Percentiles rank a stretch among this genome's conserved stretches.
Conservation (phyloP, 2,113 vertebrate species). For the Piaya cayana region DNA sequence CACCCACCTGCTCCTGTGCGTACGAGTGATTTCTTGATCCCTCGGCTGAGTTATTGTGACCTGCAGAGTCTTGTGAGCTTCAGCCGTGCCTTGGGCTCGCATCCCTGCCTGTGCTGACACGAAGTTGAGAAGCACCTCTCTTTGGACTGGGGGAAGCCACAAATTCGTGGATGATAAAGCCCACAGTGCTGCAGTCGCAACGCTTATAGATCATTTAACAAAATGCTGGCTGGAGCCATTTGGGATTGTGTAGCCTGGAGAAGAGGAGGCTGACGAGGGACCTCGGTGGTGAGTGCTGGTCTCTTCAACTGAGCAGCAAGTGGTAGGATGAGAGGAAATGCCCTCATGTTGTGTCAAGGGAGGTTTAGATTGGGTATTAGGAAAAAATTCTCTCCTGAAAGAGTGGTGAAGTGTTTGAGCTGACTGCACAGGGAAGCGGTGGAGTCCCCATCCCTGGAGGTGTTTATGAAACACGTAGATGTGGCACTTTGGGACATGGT, state of each 20-base stretch:
- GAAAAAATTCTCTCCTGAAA: too few species aligned
- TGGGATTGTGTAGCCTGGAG: not conserved
- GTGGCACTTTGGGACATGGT: too few species aligned
- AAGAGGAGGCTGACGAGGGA: too few species aligned
- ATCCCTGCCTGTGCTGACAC: not conserved
- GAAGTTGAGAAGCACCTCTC: not conserved
- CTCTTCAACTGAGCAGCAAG: too few species aligned
- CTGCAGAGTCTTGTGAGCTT: fast-evolving
- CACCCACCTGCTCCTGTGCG: not conserved
- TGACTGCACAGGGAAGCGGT: too few species aligned
- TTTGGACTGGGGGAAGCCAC: not conserved
- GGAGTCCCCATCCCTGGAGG: too few species aligned
- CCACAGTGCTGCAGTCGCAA: not conserved
- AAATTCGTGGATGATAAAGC: not conserved
- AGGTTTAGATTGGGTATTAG: too few species aligned
- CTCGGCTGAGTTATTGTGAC: not conserved
- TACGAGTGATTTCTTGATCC: not conserved
- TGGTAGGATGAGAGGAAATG: too few species aligned
- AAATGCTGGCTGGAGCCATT: not conserved
- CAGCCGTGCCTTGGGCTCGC: not conserved
- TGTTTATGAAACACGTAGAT: too few species aligned
- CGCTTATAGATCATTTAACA: not conserved
- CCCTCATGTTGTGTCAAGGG: too few species aligned
- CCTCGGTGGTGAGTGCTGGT: too few species aligned
- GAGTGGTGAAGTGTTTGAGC: too few species aligned